These are phyloP conservation scores for Lucinisca nassula DNA, from an alignment of 2,888 invertebrate species.

Conservation along the genomic window DNA sequence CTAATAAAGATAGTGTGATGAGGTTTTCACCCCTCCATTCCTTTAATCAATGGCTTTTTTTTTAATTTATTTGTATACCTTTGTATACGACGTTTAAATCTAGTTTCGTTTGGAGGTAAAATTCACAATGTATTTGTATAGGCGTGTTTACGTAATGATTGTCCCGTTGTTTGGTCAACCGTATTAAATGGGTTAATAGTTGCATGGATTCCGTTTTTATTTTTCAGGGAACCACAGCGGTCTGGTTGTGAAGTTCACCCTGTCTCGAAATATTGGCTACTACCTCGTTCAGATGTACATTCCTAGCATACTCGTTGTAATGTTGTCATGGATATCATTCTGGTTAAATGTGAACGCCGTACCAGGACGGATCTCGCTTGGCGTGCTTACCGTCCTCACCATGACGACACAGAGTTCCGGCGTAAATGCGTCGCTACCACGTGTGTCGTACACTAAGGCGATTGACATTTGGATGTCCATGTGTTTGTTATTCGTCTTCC, in stretches of 20 bases:
- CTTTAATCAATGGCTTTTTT: too few species aligned
- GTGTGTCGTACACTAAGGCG: constrained; percentile 99
- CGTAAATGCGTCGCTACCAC: constrained; percentile 89
- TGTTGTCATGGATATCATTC: constrained; percentile 82
- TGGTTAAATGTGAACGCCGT: constrained; percentile 82
- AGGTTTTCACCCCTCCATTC: too few species aligned
- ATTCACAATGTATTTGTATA: too few species aligned
- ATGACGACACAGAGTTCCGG: constrained; percentile 82
- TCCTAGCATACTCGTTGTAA: constrained; percentile 91
- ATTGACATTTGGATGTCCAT: constrained; percentile 99
- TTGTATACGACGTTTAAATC: too few species aligned
- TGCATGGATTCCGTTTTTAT: too few species aligned
- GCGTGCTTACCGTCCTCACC: constrained; percentile 80
- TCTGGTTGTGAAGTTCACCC: constrained; percentile 97
- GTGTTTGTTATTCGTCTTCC: constrained; percentile 99
- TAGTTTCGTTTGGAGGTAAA: too few species aligned
- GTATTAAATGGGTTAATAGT: too few species aligned
- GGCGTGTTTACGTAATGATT: too few species aligned
- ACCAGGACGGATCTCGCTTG: constrained; percentile 79
- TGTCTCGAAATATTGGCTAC: constrained; percentile 99
- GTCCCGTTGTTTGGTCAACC: too few species aligned
- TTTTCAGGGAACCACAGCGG: constrained; percentile 99
- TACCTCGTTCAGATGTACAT: constrained; percentile 99
- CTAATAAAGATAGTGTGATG: too few species aligned
- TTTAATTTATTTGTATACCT: too few species aligned